A percentile compares a stretch with the other conserved stretches of the same genome.
Conservation (phyloP, 2,888 invertebrate genomes). For the Nyleta sp. region DNA sequence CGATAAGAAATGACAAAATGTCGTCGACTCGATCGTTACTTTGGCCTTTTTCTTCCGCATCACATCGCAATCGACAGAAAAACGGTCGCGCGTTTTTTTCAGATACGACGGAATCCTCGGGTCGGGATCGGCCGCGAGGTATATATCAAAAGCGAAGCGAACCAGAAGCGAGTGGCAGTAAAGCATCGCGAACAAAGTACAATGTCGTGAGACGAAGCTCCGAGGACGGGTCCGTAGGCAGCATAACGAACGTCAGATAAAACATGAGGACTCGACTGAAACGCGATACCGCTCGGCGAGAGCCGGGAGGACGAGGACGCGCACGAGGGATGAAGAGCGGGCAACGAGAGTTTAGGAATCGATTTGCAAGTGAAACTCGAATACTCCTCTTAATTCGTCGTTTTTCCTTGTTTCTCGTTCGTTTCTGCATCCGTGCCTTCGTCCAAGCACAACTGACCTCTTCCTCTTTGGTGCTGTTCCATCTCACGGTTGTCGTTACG, state of each 20-base stretch:
- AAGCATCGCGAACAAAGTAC: slow-evolving; percentile 72
- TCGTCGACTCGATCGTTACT: slow-evolving; percentile 17
- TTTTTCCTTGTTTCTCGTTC: no score
- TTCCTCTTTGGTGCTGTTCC: no score
- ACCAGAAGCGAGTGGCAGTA: slow-evolving; percentile 70
- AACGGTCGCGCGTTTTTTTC: slow-evolving; percentile 57
- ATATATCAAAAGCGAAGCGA: slow-evolving; percentile 59
- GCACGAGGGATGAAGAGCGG: no score
- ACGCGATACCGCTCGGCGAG: slow-evolving; percentile 66
- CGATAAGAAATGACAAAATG: slow-evolving; percentile 30
- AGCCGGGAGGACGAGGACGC: slow-evolving; percentile 41
- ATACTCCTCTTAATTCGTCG: no score
- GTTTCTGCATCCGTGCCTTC: no score
- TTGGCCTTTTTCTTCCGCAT: slow-evolving; percentile 41
- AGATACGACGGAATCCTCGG: slow-evolving; percentile 44
- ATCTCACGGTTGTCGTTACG: no score
- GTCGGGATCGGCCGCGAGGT: slow-evolving; percentile 59
- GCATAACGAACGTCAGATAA: slow-evolving; percentile 78
- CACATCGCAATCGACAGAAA: slow-evolving; percentile 58
- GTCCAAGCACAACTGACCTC: no score
- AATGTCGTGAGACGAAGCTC: slow-evolving; percentile 61
- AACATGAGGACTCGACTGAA: slow-evolving; percentile 72
- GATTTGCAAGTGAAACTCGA: slow-evolving; percentile 79
- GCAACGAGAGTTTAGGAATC: slow-evolving; percentile 75
- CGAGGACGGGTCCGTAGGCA: slow-evolving; percentile 59